Conservation (phyloP, 1,140 invertebrate genomes). For the Eriosoma lanigerum region DNA sequence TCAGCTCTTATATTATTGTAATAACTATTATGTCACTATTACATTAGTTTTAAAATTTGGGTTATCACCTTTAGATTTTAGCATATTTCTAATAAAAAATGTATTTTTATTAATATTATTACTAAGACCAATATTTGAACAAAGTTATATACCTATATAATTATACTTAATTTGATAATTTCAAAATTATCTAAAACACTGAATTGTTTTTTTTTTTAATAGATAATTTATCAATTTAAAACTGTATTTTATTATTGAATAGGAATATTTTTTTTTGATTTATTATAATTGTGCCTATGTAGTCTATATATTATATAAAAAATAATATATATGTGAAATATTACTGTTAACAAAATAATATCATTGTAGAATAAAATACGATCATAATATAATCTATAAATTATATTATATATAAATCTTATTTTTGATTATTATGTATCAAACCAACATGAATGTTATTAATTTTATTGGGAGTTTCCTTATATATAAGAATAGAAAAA, state of each 20-base stretch:
- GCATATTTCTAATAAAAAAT: too few species aligned
- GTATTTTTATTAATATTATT: too few species aligned
- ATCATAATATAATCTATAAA: neutral
- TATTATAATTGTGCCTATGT: neutral
- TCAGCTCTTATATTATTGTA: too few species aligned
- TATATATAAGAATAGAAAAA: too few species aligned
- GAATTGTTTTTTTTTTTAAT: neutral
- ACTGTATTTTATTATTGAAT: neutral
- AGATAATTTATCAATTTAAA: neutral
- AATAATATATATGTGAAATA: neutral
- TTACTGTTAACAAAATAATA: neutral
- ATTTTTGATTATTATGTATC: too few species aligned
- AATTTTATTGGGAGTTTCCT: too few species aligned
- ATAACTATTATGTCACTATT: too few species aligned
- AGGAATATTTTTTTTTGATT: neutral
- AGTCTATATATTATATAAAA: too few species aligned
- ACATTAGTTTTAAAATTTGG: too few species aligned
- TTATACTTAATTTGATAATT: constrained; percentile 11
- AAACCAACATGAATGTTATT: too few species aligned
- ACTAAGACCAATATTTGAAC: neutral
- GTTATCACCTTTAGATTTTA: too few species aligned
- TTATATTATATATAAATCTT: too few species aligned
- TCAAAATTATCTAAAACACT: neutral
- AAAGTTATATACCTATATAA: neutral
- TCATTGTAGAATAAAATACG: neutral